phyloP scores from a whole-genome alignment of 2,113 vertebrate genomes.

The Dicrurus megarhynchus region DNA sequence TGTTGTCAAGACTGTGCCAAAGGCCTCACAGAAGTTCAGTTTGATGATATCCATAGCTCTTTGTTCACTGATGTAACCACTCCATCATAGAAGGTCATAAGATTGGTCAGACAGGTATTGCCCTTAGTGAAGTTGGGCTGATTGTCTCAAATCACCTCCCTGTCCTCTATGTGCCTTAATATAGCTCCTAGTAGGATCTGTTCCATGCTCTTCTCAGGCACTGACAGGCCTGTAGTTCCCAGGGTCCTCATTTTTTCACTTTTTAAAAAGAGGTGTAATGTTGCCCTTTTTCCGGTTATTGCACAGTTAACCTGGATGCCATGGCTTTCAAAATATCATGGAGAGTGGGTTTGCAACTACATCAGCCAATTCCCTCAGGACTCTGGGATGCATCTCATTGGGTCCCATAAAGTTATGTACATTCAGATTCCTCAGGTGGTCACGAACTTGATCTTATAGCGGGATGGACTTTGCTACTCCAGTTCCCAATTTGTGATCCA shows the following conservation, averaged over 20 bases:
- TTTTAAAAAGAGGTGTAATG: neutral
- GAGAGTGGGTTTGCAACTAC: neutral
- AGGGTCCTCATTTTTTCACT: neutral
- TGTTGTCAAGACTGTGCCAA: neutral
- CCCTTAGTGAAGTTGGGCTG: neutral
- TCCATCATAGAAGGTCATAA: neutral
- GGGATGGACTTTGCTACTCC: neutral
- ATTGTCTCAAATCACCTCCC: too few species aligned
- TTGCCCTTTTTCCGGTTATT: neutral
- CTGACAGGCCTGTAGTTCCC: neutral
- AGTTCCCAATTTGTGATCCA: neutral
- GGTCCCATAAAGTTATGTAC: neutral
- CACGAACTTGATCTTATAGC: too few species aligned
- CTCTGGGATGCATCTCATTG: neutral
- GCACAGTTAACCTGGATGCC: neutral
- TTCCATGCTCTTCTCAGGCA: neutral
- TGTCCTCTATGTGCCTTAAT: neutral
- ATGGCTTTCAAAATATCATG: neutral
- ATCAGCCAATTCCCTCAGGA: neutral
- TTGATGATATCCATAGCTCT: neutral
- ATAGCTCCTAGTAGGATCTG: neutral
- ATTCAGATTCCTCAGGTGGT: neutral
- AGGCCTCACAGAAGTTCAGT: neutral
- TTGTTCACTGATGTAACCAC: neutral
- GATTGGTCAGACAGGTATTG: neutral